These are phyloP conservation scores for Eucidaris tribuloides DNA, from an alignment of 35 echinoderm and acorn worm species.

Conservation along the genomic window DNA sequence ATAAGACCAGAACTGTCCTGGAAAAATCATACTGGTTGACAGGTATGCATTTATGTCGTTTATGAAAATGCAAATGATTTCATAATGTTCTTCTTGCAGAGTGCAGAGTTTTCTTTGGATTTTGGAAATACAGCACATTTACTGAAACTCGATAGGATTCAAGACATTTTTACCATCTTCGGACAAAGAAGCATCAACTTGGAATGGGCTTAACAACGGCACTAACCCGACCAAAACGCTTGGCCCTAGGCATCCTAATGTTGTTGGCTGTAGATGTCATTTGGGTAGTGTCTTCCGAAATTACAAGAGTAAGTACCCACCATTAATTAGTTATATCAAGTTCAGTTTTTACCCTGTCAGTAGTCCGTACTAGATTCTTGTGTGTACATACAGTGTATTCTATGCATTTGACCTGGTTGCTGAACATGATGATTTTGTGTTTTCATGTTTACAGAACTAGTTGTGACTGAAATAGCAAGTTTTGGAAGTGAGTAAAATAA, in stretches of 20 bases:
- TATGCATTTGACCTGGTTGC: not conserved
- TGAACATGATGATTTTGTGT: not conserved
- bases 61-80: no score
- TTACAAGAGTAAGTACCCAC: constrained; percentile 70
- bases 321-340: not conserved
- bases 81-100: no score
- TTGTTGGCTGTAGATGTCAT: constrained; percentile 80
- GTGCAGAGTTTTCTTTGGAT: no score
- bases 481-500: not conserved
- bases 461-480: not conserved
- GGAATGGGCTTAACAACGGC: constrained; percentile 92
- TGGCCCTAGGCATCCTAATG: constrained; percentile 72
- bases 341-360: not conserved
- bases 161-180: no score
- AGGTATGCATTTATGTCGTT: no score
- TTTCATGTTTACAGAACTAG: not conserved
- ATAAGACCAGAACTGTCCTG: no score
- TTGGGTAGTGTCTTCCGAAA: constrained; percentile 92
- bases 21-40: no score
- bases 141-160: no score
- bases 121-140: no score
- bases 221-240: constrained; percentile 57
- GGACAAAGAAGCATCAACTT: no score
- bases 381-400: not conserved
- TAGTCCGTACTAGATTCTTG: not conserved